Base-by-base conservation (phyloP, 1,140 invertebrate species). In the Hycleus phaleratus region DNA sequence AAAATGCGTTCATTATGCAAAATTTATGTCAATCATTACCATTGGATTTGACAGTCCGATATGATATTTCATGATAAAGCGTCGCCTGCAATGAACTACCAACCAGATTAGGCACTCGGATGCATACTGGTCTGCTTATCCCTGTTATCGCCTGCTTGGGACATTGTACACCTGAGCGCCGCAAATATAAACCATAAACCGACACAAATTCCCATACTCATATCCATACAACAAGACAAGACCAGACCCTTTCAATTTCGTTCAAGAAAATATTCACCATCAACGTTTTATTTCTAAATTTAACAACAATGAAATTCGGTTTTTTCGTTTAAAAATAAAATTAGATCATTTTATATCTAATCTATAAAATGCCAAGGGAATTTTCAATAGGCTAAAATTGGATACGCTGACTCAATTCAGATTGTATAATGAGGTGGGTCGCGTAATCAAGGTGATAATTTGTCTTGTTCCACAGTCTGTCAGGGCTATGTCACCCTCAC, bases 21-120 rank as follows among this genome's bases (percentile, higher is more conserved):
- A 73, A 73, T 73, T 73, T 73, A 73, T 73, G 70, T 68, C 71
- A 73, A 73, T 73, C 71, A 73, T 73, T 73, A 73, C 67, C 71
- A 66, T 73, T 72, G 67, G 62, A 59, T 69, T 68, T 72, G 70
- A 72, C 71, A 69, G 62, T 45, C 57, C 67, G 64, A 71, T 71
- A 72, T 71, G 71, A 71, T 73, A 73, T 72, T 70, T 70, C 64
- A 68, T 65, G 55, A 68, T 72, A 73, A 66, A 71, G 63, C 62
- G 64, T 60, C 44, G 58, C 46, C 63, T 62, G 69, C 69, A 64
- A 70, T 71, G 68, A 69, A 68, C 70, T 68, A 60, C 65, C 62
- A 60, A 56, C 50, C 64, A 68, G 68, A 71, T 71, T 71, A 73
- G 66, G 63, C 63, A 54, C 59, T 45, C 60, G 61, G 32, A 3